Evolutionary conservation across 2,113 vertebrate genomes (phyloP), one percentile per base, ranked within the genome.

Genomic region (Oncorhynchus keta): DNA sequence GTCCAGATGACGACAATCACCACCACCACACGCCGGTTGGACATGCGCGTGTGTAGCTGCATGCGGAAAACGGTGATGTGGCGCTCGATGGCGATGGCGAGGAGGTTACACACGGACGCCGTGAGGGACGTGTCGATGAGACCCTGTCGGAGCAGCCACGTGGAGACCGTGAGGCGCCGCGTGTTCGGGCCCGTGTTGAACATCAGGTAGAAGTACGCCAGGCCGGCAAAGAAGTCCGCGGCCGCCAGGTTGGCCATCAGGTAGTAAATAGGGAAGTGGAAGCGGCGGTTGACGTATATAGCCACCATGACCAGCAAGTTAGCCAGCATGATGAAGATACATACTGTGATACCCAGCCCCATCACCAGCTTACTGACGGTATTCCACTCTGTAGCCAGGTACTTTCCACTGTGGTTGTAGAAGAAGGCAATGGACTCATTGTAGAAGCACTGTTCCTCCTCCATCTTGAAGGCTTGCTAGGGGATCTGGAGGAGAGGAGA

Each of bases 201-300:
- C 97, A 99, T 99, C 86, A 99, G 89, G 92, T 99, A 99, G 89
- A 99, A 98, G 89, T 99, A 99, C 22, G 98, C 98, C 90, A 99
- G 89, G 73, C 98, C 98, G 1, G 98, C 97, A 84, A 99, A 99
- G 90, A 99, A 99, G 94, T 99, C 98, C 0, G 98, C 98, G 65
- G 98, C 98, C 0, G 98, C 98, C 89, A 99, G 92, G 84, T 99
- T 99, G 77, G 98, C 98, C 98, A 99, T 99, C 88, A 99, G 92
- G 88, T 99, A 99, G 95, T 99, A 99, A 92, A 99, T 99, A 93
- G 98, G 98, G 83, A 99, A 99, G 87, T 99, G 98, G 91, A 99
- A 99, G 78, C 97, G 94, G 32, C 96, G 95, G 93, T 99, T 99
- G 90, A 98, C 95, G 1, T 99, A 99, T 92, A 99, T 99, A 82